Conservation (phyloP, 2,113 vertebrate species). For the Pontoporia blainvillei region DNA sequence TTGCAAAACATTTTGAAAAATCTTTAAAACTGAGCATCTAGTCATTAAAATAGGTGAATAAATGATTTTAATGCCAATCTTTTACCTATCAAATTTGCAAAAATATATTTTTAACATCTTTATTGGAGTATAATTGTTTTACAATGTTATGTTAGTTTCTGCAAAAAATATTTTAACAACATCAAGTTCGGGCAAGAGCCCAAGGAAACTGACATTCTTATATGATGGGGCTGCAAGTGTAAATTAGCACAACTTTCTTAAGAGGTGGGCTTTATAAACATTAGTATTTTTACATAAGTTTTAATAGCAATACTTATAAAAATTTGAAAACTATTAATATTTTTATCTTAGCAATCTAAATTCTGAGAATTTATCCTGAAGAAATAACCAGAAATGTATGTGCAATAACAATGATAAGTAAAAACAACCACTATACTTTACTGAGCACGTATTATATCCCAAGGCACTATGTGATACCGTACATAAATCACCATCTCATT, state of each 20-base stretch:
- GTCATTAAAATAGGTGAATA: conserved; percentile 23
- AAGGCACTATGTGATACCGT: background rate
- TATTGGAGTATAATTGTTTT: too few relatives aligned
- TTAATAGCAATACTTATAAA: background rate
- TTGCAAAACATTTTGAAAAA: conserved; percentile 3
- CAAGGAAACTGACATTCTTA: background rate
- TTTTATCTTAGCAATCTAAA: conserved; percentile 13
- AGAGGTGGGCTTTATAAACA: background rate
- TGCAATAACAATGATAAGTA: background rate
- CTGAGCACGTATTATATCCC: background rate
- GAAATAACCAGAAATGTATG: background rate
- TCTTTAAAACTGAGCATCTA: conserved; percentile 9
- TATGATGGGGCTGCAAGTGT: background rate
- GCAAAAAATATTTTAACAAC: conserved; percentile 5
- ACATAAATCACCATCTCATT: conserved; percentile 27
- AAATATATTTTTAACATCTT: background rate
- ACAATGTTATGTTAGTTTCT: background rate
- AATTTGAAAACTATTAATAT: background rate
- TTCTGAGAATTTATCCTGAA: conserved; percentile 21
- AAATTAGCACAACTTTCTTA: background rate
- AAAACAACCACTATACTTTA: conserved; percentile 1
- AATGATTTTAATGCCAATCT: background rate
- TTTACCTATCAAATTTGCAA: conserved; percentile 22
- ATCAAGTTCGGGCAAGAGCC: background rate
- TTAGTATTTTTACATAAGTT: background rate